Evolutionary conservation across 37 sponge, comb jelly and placozoan species (phyloP), one percentile per base, ranked within the genome.

Genomic region (Crambe crambe): DNA sequence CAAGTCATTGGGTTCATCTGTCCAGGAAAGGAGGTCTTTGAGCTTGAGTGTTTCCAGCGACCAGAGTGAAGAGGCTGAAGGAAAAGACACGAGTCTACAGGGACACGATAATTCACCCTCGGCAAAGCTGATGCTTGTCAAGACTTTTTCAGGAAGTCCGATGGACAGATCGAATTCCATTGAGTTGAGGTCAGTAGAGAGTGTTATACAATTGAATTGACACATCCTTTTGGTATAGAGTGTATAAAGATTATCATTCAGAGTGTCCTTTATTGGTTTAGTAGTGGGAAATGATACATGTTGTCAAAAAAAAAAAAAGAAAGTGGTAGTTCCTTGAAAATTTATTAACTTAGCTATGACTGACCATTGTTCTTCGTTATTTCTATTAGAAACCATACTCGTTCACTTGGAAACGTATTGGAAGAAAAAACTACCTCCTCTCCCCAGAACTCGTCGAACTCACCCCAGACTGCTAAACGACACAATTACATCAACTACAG

Each of bases 401-500:
- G 56, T 2, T 54, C 74, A 25, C 32, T 34, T 54, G 74, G 35
- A 1, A 73, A 73, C 57, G 35, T 73, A 29, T 30, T 73, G 56
- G 74, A 73, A 9, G 35, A 54, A 47, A 8, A 22, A 21, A 15
- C 36, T 66, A 3, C 35, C 35, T 37, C 67, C 3, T 3, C 5
- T 3, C 34, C 67, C 42, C 22, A 8, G 1, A 10, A 22, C 26
- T 15, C 70, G 15, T 42, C 70, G 8, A 22, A 21, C 42, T 35
- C 70, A 3, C 23, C 42, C 23, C 37, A 40, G n/a, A 39, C 2
- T 22, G 15, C 15, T 25, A 73, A 54, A 43, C 40, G 56, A 29
- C 74, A 73, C 56, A 41, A 56, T 35, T 73, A 73, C 56, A 54
- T 73, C 56, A 73, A 73, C 20, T 37, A 17, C 40, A 12, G 20